Evolutionary conservation across 2,888 invertebrate species (phyloP).

Genomic region (Acrobasis repandana): DNA sequence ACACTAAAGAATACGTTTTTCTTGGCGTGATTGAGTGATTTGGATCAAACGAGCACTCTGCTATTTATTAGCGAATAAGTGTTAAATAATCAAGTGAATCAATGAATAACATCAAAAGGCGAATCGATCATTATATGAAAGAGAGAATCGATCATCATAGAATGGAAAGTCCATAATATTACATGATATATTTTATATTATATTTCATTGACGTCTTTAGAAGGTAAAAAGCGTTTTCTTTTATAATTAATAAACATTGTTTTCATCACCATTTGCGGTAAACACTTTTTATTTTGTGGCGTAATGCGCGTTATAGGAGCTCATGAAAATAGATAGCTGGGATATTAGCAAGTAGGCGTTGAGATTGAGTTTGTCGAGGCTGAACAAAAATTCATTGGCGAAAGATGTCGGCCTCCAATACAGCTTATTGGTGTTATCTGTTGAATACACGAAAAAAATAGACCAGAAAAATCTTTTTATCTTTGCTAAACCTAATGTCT

Average conservation of each 20-base stretch:
- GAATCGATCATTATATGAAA: background rate
- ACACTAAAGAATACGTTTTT: too few species aligned
- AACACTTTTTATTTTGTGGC: background rate
- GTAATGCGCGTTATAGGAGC: background rate
- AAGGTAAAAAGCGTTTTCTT: conserved; percentile 9
- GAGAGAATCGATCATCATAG: background rate
- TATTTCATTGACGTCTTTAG: conserved; percentile 11
- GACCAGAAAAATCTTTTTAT: background rate
- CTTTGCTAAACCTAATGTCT: background rate
- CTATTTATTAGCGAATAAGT: background rate
- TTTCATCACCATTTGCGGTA: conserved; percentile 14
- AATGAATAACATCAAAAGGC: background rate
- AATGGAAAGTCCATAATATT: conserved; percentile 2
- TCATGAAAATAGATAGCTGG: conserved; percentile 11
- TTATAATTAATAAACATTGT: background rate
- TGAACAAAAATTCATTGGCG: conserved; percentile 10
- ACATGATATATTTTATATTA: too few species aligned
- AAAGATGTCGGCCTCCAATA: conserved; percentile 1
- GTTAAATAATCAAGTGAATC: background rate
- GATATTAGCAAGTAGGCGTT: conserved; percentile 5
- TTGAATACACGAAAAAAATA: background rate
- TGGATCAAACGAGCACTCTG: background rate
- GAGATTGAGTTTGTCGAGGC: background rate
- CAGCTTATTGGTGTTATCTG: background rate
- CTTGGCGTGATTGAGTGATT: too few species aligned